phyloP scores from a whole-genome alignment of 2,888 invertebrate species.

The Parochlus steinenii region DNA sequence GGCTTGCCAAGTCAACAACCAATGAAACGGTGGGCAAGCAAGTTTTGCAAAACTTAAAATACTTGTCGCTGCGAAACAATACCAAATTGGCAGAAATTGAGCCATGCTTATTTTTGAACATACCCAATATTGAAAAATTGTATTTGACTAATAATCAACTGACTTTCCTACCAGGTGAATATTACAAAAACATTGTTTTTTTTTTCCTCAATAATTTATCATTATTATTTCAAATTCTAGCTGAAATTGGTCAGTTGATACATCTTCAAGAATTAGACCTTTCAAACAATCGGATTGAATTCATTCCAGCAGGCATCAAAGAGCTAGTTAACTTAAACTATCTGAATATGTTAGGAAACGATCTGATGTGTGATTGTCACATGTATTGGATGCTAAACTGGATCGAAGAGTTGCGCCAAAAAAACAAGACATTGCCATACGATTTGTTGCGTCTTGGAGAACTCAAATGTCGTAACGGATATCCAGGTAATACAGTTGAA shows the following conservation, averaged over 20 bases:
- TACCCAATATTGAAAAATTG: conserved; percentile 40
- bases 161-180: conserved; percentile 41
- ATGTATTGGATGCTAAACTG: conserved; percentile 60
- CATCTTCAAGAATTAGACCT: conserved; percentile 47
- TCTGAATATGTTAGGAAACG: conserved; percentile 54
- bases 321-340: conserved; percentile 43
- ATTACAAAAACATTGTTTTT: too few species aligned
- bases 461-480: conserved; percentile 46
- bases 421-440: conserved; percentile 10
- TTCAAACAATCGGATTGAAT: conserved; percentile 50
- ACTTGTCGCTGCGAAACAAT: conserved; percentile 45
- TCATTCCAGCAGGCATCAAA: conserved; percentile 51
- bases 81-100: conserved; percentile 41
- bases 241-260: conserved; percentile 23
- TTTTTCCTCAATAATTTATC: too few species aligned
- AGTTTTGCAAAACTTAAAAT: conserved; percentile 42
- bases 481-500: too few species aligned
- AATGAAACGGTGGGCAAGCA: conserved; percentile 29
- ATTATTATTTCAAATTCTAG: too few species aligned
- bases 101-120: conserved; percentile 42
- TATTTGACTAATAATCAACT: conserved; percentile 54
- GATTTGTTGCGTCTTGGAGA: conserved; percentile 29
- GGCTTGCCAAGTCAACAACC: conserved; percentile 32
- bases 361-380: conserved; percentile 74
- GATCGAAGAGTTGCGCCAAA: conserved; percentile 36